Evolutionary conservation across 37 sponge, comb jelly and placozoan species (phyloP).

Genomic region (Mnemiopsis leidyi): DNA sequence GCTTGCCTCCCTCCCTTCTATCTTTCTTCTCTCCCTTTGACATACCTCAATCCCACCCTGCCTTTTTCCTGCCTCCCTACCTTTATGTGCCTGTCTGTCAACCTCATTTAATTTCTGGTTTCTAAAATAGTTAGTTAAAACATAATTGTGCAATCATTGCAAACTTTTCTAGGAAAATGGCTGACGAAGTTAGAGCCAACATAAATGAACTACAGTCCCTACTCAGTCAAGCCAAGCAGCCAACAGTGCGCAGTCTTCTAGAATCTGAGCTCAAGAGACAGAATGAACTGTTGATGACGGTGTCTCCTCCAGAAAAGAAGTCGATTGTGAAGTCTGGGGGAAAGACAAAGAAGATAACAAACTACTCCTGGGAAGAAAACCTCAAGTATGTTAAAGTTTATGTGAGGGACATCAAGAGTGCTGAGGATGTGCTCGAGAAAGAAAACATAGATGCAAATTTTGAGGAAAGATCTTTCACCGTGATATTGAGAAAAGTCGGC

Average conservation of each 20-base stretch:
- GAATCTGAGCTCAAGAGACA: slow-evolving; percentile 39
- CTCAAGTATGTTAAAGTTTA: slow-evolving; percentile 87
- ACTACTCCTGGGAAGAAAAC: slow-evolving; percentile 84
- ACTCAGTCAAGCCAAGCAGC: slow-evolving; percentile 9
- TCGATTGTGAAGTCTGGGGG: background rate
- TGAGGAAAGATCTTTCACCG: slow-evolving; percentile 68
- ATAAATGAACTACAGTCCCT: slow-evolving; percentile 17
- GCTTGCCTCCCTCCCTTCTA: too few relatives aligned
- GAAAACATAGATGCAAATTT: slow-evolving; percentile 73
- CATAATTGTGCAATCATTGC: too few relatives aligned
- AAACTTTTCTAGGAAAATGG: background rate
- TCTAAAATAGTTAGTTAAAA: too few relatives aligned
- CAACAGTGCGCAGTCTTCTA: background rate
- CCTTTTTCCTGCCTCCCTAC: too few relatives aligned
- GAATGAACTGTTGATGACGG: background rate
- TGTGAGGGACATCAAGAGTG: slow-evolving; percentile 74
- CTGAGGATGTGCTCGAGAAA: slow-evolving; percentile 64
- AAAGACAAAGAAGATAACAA: slow-evolving; percentile 11
- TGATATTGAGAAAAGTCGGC: slow-evolving; percentile 64
- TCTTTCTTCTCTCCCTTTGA: too few relatives aligned
- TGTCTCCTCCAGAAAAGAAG: background rate
- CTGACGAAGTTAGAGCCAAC: background rate
- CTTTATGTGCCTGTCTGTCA: too few relatives aligned
- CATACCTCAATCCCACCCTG: too few relatives aligned
- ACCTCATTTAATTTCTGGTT: too few relatives aligned